Conservation (phyloP, 1,140 invertebrate genomes). For the Panagrolaimus sp. region DNA sequence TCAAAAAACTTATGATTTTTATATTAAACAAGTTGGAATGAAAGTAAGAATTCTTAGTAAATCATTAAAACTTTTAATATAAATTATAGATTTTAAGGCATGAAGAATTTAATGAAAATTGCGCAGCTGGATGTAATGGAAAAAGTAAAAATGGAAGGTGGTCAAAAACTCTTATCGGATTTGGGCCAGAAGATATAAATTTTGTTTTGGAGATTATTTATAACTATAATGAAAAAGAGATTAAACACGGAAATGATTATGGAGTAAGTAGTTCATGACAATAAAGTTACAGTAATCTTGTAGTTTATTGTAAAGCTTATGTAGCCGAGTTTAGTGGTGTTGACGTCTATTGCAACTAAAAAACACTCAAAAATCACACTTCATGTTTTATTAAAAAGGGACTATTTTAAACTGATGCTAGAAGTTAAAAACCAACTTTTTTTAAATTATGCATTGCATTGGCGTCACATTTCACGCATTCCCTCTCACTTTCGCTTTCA, state of each 20-base stretch:
- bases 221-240: conserved; percentile 83
- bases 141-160: conserved; percentile 69
- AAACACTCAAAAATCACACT: too few species aligned
- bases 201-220: conserved; percentile 96
- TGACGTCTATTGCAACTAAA: too few species aligned
- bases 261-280: conserved; percentile 62
- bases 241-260: conserved; percentile 83
- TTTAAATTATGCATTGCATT: too few species aligned
- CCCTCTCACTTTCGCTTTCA: too few species aligned
- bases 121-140: conserved; percentile 90
- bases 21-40: conserved; percentile 82
- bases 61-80: neutral
- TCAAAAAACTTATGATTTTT: conserved; percentile 76
- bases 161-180: conserved; percentile 99
- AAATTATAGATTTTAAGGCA: conserved; percentile 75
- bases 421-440: too few species aligned
- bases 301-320: too few species aligned
- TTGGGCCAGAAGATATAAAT: conserved; percentile 85
- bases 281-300: too few species aligned
- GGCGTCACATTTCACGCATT: too few species aligned
- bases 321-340: too few species aligned
- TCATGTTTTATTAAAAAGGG: too few species aligned
- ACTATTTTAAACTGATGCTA: too few species aligned
- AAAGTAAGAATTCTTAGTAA: conserved; percentile 68
- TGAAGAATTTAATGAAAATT: conserved; percentile 92